phyloP scores from a whole-genome alignment of 2,888 invertebrate species.

The Machimus rusticus region DNA sequence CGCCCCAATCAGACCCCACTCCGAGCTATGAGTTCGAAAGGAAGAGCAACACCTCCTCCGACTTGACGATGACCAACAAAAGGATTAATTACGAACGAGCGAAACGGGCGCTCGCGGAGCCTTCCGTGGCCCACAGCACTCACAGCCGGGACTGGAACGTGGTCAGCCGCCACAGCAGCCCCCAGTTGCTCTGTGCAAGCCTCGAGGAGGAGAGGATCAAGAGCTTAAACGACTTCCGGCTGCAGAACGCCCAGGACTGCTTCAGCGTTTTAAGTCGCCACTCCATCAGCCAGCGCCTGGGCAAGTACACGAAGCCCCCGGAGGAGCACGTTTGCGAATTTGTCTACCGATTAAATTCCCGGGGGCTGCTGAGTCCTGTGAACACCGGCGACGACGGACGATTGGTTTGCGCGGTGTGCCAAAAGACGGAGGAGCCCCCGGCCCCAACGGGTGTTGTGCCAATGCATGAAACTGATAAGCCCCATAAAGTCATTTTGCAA shows the following conservation, averaged over 20 bases:
- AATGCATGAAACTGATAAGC: background rate
- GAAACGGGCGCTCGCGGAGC: background rate
- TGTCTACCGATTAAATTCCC: background rate
- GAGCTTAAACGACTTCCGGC: slow-evolving; percentile 18
- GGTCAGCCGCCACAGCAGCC: background rate
- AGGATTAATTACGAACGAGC: slow-evolving; percentile 4
- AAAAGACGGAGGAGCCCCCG: background rate
- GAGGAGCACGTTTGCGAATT: slow-evolving; percentile 24
- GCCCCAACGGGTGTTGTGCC: background rate
- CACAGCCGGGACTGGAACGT: background rate
- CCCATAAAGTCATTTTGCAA: slow-evolving; percentile 20
- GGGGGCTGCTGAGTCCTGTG: background rate
- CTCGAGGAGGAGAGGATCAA: background rate
- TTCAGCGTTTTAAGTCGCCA: slow-evolving; percentile 16
- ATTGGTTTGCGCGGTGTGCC: background rate
- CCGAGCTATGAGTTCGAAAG: background rate
- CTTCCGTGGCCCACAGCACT: background rate
- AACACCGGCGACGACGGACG: background rate
- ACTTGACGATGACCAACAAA: slow-evolving; percentile 2
- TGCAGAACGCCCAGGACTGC: slow-evolving; percentile 18
- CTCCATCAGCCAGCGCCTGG: background rate
- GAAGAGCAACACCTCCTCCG: background rate
- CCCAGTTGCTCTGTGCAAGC: background rate
- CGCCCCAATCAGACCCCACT: background rate
- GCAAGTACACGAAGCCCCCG: background rate